phyloP scores from a whole-genome alignment of 2,888 invertebrate genomes.

The Ichneumoninae sp. region DNA sequence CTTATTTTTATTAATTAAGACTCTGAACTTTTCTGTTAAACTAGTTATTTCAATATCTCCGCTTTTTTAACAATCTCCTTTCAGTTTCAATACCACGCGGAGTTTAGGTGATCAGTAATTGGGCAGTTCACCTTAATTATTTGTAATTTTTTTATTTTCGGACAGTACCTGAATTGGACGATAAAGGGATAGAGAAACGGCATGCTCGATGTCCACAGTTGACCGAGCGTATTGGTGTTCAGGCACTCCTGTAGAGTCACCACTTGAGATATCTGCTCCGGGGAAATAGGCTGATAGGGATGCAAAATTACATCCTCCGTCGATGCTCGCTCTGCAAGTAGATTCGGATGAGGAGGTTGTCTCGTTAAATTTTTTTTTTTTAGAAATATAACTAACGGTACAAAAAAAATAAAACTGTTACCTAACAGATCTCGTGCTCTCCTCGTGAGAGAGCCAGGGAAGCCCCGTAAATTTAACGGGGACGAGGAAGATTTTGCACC shows the following conservation, averaged over 20 bases:
- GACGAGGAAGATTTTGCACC: slow-evolving; percentile 79
- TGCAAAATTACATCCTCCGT: slow-evolving; percentile 49
- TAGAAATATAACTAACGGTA: neutral
- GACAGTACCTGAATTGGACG: slow-evolving; percentile 85
- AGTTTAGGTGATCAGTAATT: too few species aligned
- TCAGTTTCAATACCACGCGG: too few species aligned
- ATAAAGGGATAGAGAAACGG: slow-evolving; percentile 86
- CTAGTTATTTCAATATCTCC: too few species aligned
- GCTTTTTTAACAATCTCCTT: too few species aligned
- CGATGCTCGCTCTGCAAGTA: slow-evolving; percentile 60
- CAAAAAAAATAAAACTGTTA: slow-evolving; percentile 52
- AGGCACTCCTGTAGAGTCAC: slow-evolving; percentile 85
- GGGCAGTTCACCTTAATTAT: neutral
- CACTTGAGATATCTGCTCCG: slow-evolving; percentile 85
- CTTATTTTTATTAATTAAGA: too few species aligned
- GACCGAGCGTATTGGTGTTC: slow-evolving; percentile 85
- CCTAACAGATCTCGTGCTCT: slow-evolving; percentile 79
- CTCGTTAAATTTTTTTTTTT: neutral
- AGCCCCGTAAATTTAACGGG: slow-evolving; percentile 83
- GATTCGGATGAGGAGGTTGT: neutral
- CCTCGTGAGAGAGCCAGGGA: slow-evolving; percentile 82
- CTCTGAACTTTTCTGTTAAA: too few species aligned
- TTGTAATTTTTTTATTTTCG: neutral
- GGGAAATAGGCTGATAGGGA: slow-evolving; percentile 83
- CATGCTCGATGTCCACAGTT: slow-evolving; percentile 86